A percentile compares a stretch with the other conserved stretches of the same genome.
Evolutionary conservation across 2,113 vertebrate genomes (phyloP).

Genomic region (Pomatostomus ruficeps): DNA sequence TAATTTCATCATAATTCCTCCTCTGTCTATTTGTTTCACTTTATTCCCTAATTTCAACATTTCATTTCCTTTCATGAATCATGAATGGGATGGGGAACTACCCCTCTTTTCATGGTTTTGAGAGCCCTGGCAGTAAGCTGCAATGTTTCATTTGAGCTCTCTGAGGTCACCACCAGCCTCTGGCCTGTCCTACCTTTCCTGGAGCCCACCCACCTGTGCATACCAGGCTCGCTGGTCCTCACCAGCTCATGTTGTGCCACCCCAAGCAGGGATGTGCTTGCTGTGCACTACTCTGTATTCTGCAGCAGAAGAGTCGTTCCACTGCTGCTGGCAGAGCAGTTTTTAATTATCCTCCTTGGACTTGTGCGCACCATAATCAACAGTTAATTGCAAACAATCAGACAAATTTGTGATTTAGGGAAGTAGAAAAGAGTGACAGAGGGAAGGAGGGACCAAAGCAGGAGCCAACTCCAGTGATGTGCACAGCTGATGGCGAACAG

Average conservation of each 20-base stretch:
- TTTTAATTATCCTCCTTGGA: constrained; percentile 16
- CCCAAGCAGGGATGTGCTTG: background rate
- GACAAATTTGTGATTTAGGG: background rate
- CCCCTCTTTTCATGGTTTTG: background rate
- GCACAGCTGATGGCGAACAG: background rate
- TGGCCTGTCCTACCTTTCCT: background rate
- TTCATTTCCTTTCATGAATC: background rate
- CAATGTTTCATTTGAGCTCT: background rate
- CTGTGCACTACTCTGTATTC: background rate
- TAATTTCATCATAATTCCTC: background rate
- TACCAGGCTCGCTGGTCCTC: background rate
- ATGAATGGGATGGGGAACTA: background rate
- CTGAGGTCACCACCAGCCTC: background rate
- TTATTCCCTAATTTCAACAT: background rate
- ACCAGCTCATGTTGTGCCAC: fast-evolving
- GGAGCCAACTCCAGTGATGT: background rate
- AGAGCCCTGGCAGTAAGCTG: fast-evolving
- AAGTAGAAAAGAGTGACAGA: background rate
- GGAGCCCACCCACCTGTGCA: background rate
- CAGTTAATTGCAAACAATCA: constrained; percentile 28
- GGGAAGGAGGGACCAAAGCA: background rate
- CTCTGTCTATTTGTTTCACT: background rate
- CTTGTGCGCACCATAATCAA: background rate
- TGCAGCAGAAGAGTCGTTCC: background rate
- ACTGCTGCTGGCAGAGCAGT: background rate